These are phyloP conservation scores for Ceriagrion tenellum DNA, from an alignment of 2,888 invertebrate genomes.

Conservation along the genomic window DNA sequence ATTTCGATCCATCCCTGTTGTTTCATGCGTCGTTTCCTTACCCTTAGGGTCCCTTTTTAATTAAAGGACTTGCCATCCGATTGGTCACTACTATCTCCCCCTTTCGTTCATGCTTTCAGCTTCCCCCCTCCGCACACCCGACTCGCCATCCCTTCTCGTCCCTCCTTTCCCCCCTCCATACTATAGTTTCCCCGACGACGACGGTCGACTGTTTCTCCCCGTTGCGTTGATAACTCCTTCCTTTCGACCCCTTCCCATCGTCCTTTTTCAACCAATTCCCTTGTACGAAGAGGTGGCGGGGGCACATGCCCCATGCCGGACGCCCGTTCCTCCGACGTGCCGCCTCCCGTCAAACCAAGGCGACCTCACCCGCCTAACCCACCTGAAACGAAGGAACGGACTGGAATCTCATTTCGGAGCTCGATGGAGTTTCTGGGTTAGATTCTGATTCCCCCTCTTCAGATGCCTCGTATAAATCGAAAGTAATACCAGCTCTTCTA, in stretches of 20 bases:
- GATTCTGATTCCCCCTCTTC: no score
- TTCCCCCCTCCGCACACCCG: neutral
- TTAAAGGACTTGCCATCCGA: constrained; percentile 58
- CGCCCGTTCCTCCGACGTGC: neutral
- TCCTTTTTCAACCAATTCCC: neutral
- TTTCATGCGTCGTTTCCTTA: constrained; percentile 58
- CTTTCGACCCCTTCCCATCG: neutral
- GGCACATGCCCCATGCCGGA: neutral
- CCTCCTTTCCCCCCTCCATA: neutral
- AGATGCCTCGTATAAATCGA: no score
- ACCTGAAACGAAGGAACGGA: neutral
- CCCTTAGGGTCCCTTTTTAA: constrained; percentile 64
- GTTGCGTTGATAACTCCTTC: neutral
- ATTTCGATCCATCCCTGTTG: constrained; percentile 46
- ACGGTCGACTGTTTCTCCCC: neutral
- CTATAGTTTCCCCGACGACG: neutral
- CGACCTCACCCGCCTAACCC: neutral
- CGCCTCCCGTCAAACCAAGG: neutral
- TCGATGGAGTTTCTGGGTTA: neutral
- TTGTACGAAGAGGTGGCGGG: neutral
- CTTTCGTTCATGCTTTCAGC: constrained; percentile 17
- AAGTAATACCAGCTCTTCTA: no score
- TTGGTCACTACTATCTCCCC: constrained; percentile 60
- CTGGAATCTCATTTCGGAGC: neutral
- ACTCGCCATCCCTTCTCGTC: no score